Evolutionary conservation across 2,888 invertebrate genomes (phyloP), one percentile per base, ranked within the genome.

Genomic region (Aphodius sticticus): DNA sequence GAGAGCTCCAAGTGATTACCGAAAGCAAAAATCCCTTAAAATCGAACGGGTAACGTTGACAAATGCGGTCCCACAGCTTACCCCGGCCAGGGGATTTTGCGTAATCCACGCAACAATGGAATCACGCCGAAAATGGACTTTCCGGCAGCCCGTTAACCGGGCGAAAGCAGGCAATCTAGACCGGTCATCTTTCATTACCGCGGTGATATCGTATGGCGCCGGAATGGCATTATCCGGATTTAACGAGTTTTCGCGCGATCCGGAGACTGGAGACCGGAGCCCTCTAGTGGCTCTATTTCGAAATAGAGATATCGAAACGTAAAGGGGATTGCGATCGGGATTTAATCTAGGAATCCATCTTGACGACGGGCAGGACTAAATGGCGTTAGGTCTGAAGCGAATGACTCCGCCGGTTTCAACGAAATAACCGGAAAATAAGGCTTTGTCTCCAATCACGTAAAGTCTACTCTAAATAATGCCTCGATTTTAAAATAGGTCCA

Each of bases 31-130:
- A 77, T 77, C 80, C 80, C 75, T 37, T 38, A 38, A 75, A 80
- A 80, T 69, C 80, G 74, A 53, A 53, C 79, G 75, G 79, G 77
- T 80, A 80, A 80, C 79, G 77, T 77, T 85, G 86, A 86, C 84
- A 85, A 86, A 86, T 86, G 85, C 84, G 82, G 37, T 70, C 81
- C 76, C 82, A 79, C 81, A 82, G 53, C 81, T 81, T 80, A 83
- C 81, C 76, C 77, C 79, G 80, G 84, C 83, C 82, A 81, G 70
- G 80, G 86, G 86, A 86, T 86, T 82, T 82, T 81, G 81, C 83
- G 82, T 87, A 87, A 87, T 87, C 87, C 86, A 85, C 84, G 86
- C 86, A 86, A 87, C 87, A 87, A 87, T 87, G 86, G 85, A 86
- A 86, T 85, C 85, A 85, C 85, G 84, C 84, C 83, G 86, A 86